A percentile compares a stretch with the other conserved stretches of the same genome.
These are phyloP conservation scores for Sinella curviseta DNA, from an alignment of 1,140 invertebrate genomes.

Conservation along the genomic window DNA sequence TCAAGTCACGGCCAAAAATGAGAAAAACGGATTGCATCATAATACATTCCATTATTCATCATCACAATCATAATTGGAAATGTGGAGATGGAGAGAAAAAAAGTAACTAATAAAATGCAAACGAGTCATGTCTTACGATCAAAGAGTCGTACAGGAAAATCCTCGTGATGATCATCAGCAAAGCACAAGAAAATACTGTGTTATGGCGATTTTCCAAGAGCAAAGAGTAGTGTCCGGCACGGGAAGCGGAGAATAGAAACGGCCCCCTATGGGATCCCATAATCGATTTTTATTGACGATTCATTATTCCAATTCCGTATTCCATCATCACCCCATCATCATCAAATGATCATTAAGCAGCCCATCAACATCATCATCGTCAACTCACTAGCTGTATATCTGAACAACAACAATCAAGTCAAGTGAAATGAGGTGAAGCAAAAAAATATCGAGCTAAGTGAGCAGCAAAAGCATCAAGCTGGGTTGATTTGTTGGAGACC, in stretches of 20 bases:
- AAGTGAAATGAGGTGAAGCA: not conserved
- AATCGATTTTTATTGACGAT: constrained; percentile 49
- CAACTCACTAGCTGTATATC: not conserved
- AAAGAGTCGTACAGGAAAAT: not conserved
- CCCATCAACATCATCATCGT: not conserved
- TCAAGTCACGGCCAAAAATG: constrained; percentile 43
- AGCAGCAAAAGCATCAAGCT: constrained; percentile 12
- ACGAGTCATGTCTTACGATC: not conserved
- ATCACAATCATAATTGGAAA: not conserved
- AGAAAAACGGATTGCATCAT: constrained; percentile 31
- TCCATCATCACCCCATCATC: constrained; percentile 23
- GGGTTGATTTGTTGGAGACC: not conserved
- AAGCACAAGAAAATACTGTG: not conserved
- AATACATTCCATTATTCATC: not conserved
- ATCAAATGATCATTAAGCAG: constrained; percentile 20
- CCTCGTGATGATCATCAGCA: not conserved
- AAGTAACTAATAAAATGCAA: not conserved
- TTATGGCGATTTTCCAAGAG: not conserved
- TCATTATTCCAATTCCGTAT: constrained; percentile 36
- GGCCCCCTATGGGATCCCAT: constrained; percentile 40
- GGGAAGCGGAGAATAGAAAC: not conserved
- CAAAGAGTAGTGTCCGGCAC: not conserved
- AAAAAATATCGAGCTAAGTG: not conserved
- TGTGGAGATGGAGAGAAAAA: not conserved
- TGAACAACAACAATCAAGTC: not conserved